phyloP scores from a whole-genome alignment of 1,140 invertebrate species.

The Drosophila aff. region DNA sequence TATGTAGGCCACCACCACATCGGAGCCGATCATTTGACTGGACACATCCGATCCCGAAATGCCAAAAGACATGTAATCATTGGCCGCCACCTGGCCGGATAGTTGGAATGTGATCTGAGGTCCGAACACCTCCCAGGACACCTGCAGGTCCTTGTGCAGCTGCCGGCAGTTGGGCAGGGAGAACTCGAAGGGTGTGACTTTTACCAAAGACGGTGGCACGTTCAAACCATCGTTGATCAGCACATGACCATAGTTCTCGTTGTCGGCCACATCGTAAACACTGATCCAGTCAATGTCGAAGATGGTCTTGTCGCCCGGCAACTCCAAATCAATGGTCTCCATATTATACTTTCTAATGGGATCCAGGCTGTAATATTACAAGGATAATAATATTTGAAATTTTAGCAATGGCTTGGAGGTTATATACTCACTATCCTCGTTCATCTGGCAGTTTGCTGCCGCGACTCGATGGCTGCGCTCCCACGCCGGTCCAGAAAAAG shows the following conservation, averaged over 20 bases:
- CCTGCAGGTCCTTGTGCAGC: slow-evolving; percentile 92
- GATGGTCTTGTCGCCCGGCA: slow-evolving; percentile 94
- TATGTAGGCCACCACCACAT: slow-evolving; percentile 92
- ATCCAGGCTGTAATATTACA: too few relatives aligned
- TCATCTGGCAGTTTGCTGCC: slow-evolving; percentile 95
- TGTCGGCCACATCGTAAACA: slow-evolving; percentile 90
- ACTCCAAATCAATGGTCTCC: slow-evolving; percentile 90
- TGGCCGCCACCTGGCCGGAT: slow-evolving; percentile 90
- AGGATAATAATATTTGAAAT: too few relatives aligned
- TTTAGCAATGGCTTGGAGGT: too few relatives aligned
- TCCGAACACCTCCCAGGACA: slow-evolving; percentile 96
- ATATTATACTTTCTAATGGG: slow-evolving; percentile 88
- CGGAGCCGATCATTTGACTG: slow-evolving; percentile 94
- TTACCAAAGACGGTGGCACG: slow-evolving; percentile 92
- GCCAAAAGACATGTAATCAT: slow-evolving; percentile 95
- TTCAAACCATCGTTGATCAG: slow-evolving; percentile 93
- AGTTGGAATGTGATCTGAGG: slow-evolving; percentile 95
- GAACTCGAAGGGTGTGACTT: slow-evolving; percentile 87
- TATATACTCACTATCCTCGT: slow-evolving; percentile 91
- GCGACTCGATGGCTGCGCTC: slow-evolving; percentile 92
- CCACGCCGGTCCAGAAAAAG: slow-evolving; percentile 95
- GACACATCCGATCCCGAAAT: slow-evolving; percentile 90
- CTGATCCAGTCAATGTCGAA: slow-evolving; percentile 95
- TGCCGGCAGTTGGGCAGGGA: slow-evolving; percentile 93
- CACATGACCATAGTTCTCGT: slow-evolving; percentile 91